These are phyloP conservation scores for Malurus cyaneus DNA, from an alignment of 2,113 vertebrate genomes.

Conservation along the genomic window DNA sequence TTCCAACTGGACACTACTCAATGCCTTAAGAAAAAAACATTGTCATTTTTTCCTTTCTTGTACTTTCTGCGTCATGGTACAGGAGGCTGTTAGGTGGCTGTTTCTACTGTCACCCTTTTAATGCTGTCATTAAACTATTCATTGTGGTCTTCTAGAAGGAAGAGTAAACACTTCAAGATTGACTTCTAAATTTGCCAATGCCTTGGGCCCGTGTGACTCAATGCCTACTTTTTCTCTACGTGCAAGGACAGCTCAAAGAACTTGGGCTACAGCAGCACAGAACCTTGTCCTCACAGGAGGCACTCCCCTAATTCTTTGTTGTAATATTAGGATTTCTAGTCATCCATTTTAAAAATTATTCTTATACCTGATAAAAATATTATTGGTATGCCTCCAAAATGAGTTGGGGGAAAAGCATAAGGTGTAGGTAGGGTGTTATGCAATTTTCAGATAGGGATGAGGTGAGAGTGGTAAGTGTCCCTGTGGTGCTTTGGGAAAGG, in stretches of 20 bases:
- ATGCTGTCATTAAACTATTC: neutral
- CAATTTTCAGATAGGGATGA: neutral
- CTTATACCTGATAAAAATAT: neutral
- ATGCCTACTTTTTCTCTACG: neutral
- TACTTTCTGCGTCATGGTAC: neutral
- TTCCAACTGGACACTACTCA: neutral
- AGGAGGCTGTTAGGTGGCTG: neutral
- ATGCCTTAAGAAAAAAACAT: neutral
- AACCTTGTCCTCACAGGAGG: neutral
- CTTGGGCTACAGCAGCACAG: neutral
- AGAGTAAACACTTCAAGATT: neutral
- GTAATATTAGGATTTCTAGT: neutral
- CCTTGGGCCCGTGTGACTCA: neutral
- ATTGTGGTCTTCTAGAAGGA: neutral
- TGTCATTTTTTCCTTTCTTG: neutral
- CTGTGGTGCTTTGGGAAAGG: neutral
- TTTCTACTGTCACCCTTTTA: neutral
- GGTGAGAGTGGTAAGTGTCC: neutral
- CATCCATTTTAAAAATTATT: neutral
- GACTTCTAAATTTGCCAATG: neutral
- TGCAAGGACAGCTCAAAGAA: neutral
- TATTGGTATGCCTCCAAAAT: neutral
- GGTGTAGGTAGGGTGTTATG: accelerated
- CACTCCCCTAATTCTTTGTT: neutral
- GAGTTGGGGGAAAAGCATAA: neutral